Evolutionary conservation across 2,113 vertebrate species (phyloP).

Genomic region (Corvus hawaiiensis): DNA sequence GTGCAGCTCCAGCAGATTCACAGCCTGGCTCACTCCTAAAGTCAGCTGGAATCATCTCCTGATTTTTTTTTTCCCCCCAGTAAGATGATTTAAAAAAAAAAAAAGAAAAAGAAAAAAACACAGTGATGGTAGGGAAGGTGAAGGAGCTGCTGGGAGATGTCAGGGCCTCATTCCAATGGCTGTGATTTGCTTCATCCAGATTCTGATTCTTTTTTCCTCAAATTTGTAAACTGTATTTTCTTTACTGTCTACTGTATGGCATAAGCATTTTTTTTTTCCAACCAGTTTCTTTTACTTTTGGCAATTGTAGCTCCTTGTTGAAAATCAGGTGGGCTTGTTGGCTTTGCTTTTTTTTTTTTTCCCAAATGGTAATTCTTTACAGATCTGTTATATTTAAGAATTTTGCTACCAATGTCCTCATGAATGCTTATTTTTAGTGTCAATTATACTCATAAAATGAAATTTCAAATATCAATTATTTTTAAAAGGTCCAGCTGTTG

Average conservation of each 20-base stretch:
- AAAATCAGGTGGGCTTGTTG: background rate
- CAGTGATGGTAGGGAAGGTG: background rate
- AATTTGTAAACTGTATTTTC: background rate
- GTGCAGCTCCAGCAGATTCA: background rate
- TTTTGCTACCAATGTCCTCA: background rate
- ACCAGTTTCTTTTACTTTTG: background rate
- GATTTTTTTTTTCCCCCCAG: background rate
- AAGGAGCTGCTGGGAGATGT: background rate
- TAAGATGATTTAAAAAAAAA: background rate
- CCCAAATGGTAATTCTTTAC: background rate
- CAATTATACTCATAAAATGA: background rate
- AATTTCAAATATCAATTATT: background rate
- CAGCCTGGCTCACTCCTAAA: background rate
- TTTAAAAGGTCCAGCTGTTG: background rate
- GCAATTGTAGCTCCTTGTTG: background rate
- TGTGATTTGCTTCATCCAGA: background rate
- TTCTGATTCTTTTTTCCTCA: background rate
- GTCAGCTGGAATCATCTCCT: background rate
- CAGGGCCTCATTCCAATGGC: background rate
- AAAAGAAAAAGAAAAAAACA: accelerated
- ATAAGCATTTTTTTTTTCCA: background rate
- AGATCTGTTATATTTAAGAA: background rate
- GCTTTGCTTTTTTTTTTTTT: background rate
- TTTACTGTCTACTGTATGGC: background rate
- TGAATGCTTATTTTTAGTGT: background rate